Evolutionary conservation across 1,140 invertebrate species (phyloP).

Genomic region (Goniozus legneri): DNA sequence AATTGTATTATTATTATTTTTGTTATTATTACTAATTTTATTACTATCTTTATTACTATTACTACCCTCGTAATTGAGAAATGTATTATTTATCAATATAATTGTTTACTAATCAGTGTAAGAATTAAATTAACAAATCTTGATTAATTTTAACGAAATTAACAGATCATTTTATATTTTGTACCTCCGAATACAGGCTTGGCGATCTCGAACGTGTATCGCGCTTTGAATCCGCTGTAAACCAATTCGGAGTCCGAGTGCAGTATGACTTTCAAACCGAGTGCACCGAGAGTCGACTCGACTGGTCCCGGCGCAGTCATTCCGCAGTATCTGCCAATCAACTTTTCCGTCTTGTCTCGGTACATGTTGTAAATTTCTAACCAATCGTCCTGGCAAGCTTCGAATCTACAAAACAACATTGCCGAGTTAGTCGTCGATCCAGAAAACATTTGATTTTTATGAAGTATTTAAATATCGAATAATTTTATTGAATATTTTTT

Average conservation of each 20-base stretch:
- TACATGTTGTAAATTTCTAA: slow-evolving; percentile 88
- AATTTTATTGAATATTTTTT: slow-evolving; percentile 1
- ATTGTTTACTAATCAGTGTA: no score
- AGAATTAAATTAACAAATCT: no score
- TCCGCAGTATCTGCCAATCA: slow-evolving; percentile 84
- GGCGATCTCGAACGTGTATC: slow-evolving; percentile 83
- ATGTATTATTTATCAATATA: no score
- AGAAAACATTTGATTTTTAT: neutral
- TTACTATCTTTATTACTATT: no score
- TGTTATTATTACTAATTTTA: no score
- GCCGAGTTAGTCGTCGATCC: no score
- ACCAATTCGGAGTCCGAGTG: slow-evolving; percentile 81
- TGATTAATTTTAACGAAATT: no score
- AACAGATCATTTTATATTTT: no score
- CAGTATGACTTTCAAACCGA: slow-evolving; percentile 77
- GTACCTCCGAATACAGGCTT: slow-evolving; percentile 82
- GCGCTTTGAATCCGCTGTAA: slow-evolving; percentile 85
- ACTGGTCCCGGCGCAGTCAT: slow-evolving; percentile 83
- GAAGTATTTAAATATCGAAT: slow-evolving; percentile 5
- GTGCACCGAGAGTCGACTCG: slow-evolving; percentile 80
- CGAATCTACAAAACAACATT: slow-evolving; percentile 52
- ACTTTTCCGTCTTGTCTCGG: slow-evolving; percentile 71
- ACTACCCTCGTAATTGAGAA: no score
- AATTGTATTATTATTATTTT: slow-evolving; percentile 2
- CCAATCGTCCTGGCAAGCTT: slow-evolving; percentile 88